Conservation (phyloP, 1,140 invertebrate species). For the Tetragnatha versicolor region DNA sequence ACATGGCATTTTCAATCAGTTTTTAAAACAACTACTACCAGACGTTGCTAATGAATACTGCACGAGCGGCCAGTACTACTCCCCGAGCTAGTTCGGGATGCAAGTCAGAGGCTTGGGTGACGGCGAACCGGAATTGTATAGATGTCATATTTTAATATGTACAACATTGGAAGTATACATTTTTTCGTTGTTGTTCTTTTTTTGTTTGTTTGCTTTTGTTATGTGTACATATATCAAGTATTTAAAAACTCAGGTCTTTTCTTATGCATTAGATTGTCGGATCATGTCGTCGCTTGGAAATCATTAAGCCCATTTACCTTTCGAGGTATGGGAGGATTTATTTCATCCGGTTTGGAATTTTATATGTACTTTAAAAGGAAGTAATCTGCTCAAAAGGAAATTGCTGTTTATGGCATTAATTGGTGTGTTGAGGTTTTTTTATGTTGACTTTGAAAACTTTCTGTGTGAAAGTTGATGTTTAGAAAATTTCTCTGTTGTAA, state of each 20-base stretch:
- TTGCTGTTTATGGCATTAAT: not conserved
- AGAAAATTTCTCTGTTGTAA: too few relatives aligned
- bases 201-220: not conserved
- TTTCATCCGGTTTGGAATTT: not conserved
- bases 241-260: slow-evolving; percentile 48
- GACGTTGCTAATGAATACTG: not conserved
- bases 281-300: slow-evolving; percentile 22
- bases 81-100: not conserved
- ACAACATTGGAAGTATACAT: not conserved
- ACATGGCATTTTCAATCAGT: slow-evolving; percentile 1
- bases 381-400: slow-evolving; percentile 22
- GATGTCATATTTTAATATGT: slow-evolving; percentile 28
- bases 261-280: slow-evolving; percentile 34
- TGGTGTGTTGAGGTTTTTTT: too few relatives aligned
- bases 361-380: not conserved
- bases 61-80: not conserved
- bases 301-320: not conserved
- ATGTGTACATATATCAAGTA: slow-evolving; percentile 38
- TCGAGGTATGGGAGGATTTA: too few relatives aligned
- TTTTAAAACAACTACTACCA: not conserved
- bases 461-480: too few relatives aligned
- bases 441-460: too few relatives aligned
- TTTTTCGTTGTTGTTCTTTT: not conserved
- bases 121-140: slow-evolving; percentile 6
- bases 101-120: too few relatives aligned